Percentiles rank a stretch among this genome's conserved stretches.
Conservation (phyloP, 2,888 invertebrate species). For the Odontocolon sp. region DNA sequence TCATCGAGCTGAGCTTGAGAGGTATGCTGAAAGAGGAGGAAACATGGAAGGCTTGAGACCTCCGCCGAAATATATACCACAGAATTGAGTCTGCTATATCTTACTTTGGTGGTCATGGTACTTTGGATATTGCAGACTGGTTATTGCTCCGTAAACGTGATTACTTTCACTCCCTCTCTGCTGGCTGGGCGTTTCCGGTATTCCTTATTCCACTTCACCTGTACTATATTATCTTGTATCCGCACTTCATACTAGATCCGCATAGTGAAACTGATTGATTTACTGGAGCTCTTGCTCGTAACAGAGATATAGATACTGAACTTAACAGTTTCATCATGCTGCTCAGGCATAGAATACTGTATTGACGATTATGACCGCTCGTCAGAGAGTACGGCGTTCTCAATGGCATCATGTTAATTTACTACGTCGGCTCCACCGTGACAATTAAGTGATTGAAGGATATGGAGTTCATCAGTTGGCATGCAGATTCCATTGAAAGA, state of each 20-base stretch:
- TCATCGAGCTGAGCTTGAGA: neutral
- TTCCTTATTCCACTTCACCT: neutral
- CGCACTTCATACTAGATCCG: too few species aligned
- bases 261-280: neutral
- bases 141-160: conserved; percentile 22
- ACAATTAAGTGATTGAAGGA: too few species aligned
- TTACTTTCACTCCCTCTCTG: conserved; percentile 19
- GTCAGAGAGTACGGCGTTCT: neutral
- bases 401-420: too few species aligned
- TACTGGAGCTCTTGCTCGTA: too few species aligned
- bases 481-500: conserved; percentile 64
- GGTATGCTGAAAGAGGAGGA: neutral
- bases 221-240: conserved; percentile 15
- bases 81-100: neutral
- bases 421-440: too few species aligned
- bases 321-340: too few species aligned
- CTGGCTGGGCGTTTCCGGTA: conserved; percentile 18
- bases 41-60: neutral
- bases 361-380: neutral
- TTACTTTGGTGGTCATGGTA: conserved; percentile 16
- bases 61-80: conserved; percentile 6
- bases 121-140: conserved; percentile 31
- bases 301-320: too few species aligned
- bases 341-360: neutral
- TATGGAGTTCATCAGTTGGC: too few species aligned